Evolutionary conservation across 2,113 vertebrate species (phyloP), one percentile per base, ranked within the genome.

Genomic region (Scomber scombrus): DNA sequence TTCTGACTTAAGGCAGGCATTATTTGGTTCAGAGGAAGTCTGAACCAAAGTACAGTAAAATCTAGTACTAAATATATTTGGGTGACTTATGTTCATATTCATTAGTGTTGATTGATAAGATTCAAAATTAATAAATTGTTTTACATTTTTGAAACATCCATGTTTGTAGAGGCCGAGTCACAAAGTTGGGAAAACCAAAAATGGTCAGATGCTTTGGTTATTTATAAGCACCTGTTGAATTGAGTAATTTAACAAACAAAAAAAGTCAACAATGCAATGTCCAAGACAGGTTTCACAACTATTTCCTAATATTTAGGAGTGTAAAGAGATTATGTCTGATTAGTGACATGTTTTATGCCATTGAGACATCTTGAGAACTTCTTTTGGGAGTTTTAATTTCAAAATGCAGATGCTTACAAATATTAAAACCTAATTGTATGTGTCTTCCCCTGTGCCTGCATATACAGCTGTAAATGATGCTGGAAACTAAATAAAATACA

Each of bases 281-380:
- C 29, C 15, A 77, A 16, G 34, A 68, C 5, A 56, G 12, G 11
- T 74, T 90, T 77, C 11, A 50, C 10, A 57, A 61, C 56, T 78
- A 57, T 84, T 92, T 92, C 92, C 91, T 92, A 91, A 92, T 92
- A 92, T 94, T 93, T 93, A 92, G 91, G 93, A 92, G 77, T 85
- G 63, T 85, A 69, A 78, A 81, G 15, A 45, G 51, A 75, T 65
- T 5, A 49, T 80, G 57, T 88, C 34, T 74, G 29, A 74, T 80
- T 47, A 11, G 7, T 71, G 82, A 80, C 64, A 80, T 84, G 47
- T 47, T 71, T 60, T 71, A 47, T 60, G 29, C 15, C 14, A 52
- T 19, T 65, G 23, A 62, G 16, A 73, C 12, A 40, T 60, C 12
- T 49, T 46, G 29, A 29, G 29, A 64, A 23, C 11, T 58, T 62